phyloP scores from a whole-genome alignment of 30 jellyfish, hydroid and myxozoan species.

The Mastigias papua region DNA sequence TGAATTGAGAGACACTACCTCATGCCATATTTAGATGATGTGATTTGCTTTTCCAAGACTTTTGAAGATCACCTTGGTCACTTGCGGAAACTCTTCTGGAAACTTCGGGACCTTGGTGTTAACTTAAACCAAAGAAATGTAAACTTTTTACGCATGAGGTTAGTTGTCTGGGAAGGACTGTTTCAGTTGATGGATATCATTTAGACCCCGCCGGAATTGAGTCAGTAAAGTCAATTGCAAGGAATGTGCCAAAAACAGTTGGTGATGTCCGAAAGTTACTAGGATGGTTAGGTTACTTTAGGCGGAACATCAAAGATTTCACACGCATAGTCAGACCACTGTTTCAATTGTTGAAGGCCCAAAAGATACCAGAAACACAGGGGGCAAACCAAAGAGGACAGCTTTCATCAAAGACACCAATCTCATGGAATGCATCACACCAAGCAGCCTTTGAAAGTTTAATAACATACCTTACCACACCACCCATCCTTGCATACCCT shows the following conservation, averaged over 20 bases:
- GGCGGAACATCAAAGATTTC: slow-evolving; percentile 32
- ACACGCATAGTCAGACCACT: slow-evolving; percentile 52
- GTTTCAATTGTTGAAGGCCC: slow-evolving; percentile 32
- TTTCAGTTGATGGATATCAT: slow-evolving; percentile 33
- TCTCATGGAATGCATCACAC: slow-evolving; percentile 6
- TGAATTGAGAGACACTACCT: slow-evolving; percentile 25
- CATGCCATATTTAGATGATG: slow-evolving; percentile 32
- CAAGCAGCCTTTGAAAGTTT: slow-evolving; percentile 15
- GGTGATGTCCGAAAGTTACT: slow-evolving; percentile 32
- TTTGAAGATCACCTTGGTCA: slow-evolving; percentile 41
- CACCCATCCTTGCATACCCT: slow-evolving; percentile 16
- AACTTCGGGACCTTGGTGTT: slow-evolving; percentile 24
- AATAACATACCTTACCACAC: slow-evolving; percentile 22
- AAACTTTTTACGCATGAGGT: not conserved
- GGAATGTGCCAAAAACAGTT: slow-evolving; percentile 30
- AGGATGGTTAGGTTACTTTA: slow-evolving; percentile 42
- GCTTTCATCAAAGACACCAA: slow-evolving; percentile 13
- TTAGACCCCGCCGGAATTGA: slow-evolving; percentile 4
- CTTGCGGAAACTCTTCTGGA: slow-evolving; percentile 3
- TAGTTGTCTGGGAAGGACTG: slow-evolving; percentile 17
- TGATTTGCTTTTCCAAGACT: slow-evolving; percentile 27
- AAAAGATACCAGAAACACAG: slow-evolving; percentile 7
- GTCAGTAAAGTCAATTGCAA: slow-evolving; percentile 13
- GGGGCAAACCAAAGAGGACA: slow-evolving; percentile 16
- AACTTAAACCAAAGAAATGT: slow-evolving; percentile 48